A percentile compares a stretch with the other conserved stretches of the same genome.
Evolutionary conservation across 1,140 invertebrate genomes (phyloP).

Genomic region (Arion vulgaris): DNA sequence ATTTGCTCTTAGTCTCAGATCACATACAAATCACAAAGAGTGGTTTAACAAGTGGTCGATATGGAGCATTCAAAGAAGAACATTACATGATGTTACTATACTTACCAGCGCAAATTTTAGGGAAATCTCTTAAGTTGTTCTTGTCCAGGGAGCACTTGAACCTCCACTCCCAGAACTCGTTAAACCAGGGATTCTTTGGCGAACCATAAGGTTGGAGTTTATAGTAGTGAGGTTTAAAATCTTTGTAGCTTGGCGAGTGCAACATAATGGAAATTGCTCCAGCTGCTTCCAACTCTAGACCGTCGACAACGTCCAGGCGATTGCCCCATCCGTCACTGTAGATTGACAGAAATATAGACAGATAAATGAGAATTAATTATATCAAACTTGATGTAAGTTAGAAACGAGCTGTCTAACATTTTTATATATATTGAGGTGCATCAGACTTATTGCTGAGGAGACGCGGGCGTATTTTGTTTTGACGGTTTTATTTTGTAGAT

Average conservation of each 20-base stretch:
- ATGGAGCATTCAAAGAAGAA: too few relatives aligned
- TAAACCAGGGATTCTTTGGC: constrained; percentile 83
- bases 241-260: constrained; percentile 79
- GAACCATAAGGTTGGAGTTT: constrained; percentile 79
- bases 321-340: constrained; percentile 84
- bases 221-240: constrained; percentile 82
- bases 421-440: too few relatives aligned
- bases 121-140: constrained; percentile 36
- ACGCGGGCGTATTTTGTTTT: too few relatives aligned
- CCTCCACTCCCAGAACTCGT: constrained; percentile 82
- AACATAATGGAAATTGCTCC: constrained; percentile 84
- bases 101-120: constrained; percentile 63
- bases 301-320: constrained; percentile 82
- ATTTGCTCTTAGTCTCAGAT: too few relatives aligned
- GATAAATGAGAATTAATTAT: too few relatives aligned
- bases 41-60: too few relatives aligned
- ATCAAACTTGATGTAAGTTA: too few relatives aligned
- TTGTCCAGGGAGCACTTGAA: constrained; percentile 78
- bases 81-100: background rate
- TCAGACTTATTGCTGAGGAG: too few relatives aligned
- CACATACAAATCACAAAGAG: too few relatives aligned
- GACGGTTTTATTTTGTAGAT: too few relatives aligned
- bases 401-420: too few relatives aligned
- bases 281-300: constrained; percentile 80
- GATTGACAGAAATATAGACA: background rate